Base-by-base conservation (phyloP, 1,140 invertebrate species). In the Melitaea cinxia region DNA sequence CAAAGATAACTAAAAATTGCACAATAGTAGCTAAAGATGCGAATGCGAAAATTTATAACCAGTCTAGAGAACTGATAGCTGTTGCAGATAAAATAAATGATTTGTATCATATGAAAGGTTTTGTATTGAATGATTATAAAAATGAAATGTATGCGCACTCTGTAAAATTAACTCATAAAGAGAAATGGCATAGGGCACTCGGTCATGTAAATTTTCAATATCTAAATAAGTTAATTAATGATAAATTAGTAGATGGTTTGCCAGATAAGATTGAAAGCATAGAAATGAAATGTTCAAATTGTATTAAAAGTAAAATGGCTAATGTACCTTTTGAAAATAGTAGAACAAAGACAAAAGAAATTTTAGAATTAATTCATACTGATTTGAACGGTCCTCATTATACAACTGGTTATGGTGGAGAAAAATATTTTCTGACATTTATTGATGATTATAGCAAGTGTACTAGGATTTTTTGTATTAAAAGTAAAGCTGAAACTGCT, bases 321-420 rank as follows among this genome's bases (percentile, higher is more conserved):
- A 75, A 77, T 68, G 54, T 88, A 74, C 80, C 81, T 54, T 88
- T 89, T 80, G 35, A 85, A 68, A 88, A 89, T 72, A 82, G 80
- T 69, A 73, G 77, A 73, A 70, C 2, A 14, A 81, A 72, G 52
- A 57, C 77, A 55, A 72, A 42, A n/a, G 73, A 80, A 21, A 76
- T 79, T 45, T 70, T 86, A 53, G 72, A n/a, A n/a, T n/a, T n/a
- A 39, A 64, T 6, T 4, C 10, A 35, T 6, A 35, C 33, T 35
- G 33, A 35, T 35, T 35, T 35, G 12, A 35, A 35, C 83, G 83
- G 83, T 1, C 81, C 78, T 33, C 78, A 83, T 63, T 57, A 65
- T 26, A 85, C 79, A 63, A 69, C 53, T 58, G 78, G 79, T 49
- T 73, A 71, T 78, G 52, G 63, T 19, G 82, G 76, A 4, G 72